phyloP scores from a whole-genome alignment of 2,113 vertebrate genomes.

The Salminus brasiliensis region DNA sequence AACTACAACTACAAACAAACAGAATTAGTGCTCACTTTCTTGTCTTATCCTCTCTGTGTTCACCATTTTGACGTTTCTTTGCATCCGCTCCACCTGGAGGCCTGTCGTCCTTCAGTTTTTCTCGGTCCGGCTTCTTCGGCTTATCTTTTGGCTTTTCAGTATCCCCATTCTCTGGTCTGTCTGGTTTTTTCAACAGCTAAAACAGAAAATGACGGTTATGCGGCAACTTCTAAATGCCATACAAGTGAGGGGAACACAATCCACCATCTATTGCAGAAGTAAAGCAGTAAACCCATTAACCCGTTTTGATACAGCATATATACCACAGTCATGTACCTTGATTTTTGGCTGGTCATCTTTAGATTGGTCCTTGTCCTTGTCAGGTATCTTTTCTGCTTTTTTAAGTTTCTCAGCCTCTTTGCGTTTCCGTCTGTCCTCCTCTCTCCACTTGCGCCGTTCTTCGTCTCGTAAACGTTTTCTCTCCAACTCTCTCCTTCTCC shows the following conservation, averaged over 20 bases:
- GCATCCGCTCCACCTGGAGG: constrained; percentile 66
- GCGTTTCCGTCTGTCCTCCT: constrained; percentile 92
- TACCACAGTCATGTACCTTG: constrained; percentile 78
- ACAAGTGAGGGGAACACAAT: neutral
- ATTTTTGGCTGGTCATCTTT: constrained; percentile 99
- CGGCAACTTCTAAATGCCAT: too few species aligned
- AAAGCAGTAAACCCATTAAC: neutral
- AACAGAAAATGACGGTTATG: constrained; percentile 45
- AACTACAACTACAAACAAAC: too few species aligned
- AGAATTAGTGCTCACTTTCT: constrained; percentile 81
- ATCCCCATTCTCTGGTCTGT: constrained; percentile 86
- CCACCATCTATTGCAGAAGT: too few species aligned
- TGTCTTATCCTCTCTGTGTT: constrained; percentile 87
- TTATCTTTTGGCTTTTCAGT: constrained; percentile 90
- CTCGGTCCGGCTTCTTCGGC: constrained; percentile 87
- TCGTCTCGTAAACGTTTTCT: constrained; percentile 94
- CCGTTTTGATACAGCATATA: neutral
- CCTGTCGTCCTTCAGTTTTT: constrained; percentile 87
- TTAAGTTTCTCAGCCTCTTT: constrained; percentile 95
- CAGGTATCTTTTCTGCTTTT: constrained; percentile 83
- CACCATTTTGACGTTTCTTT: constrained; percentile 83
- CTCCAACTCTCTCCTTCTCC: constrained; percentile 91
- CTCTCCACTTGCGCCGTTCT: constrained; percentile 97
- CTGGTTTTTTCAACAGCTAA: constrained; percentile 95
- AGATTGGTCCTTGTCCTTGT: constrained; percentile 87